phyloP scores from a whole-genome alignment of 2,888 invertebrate genomes.

The Drosophila quinaria region DNA sequence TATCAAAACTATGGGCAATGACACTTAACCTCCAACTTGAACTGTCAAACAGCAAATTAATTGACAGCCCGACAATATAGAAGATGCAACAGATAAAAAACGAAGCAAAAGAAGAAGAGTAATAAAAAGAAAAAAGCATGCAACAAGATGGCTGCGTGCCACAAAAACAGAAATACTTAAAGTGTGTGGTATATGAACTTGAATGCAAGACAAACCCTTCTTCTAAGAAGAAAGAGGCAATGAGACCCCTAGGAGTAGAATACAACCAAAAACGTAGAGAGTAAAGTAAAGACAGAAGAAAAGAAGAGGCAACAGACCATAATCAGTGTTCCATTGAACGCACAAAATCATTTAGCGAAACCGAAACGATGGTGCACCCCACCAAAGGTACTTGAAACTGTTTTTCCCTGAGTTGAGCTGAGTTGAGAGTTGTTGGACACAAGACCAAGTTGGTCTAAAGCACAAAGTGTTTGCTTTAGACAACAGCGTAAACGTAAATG shows the following conservation, averaged over 20 bases:
- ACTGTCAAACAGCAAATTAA: conserved; percentile 59
- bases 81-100: conserved; percentile 15
- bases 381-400: conserved; percentile 76
- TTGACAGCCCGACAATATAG: conserved; percentile 50
- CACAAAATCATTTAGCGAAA: conserved; percentile 86
- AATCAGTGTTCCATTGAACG: conserved; percentile 86
- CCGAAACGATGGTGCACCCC: conserved; percentile 75
- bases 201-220: conserved; percentile 46
- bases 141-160: conserved; percentile 70
- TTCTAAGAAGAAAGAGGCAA: background rate
- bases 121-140: conserved; percentile 7
- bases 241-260: conserved; percentile 42
- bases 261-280: conserved; percentile 46
- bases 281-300: conserved; percentile 29
- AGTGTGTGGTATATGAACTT: conserved; percentile 75
- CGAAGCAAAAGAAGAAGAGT: conserved; percentile 5
- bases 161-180: conserved; percentile 52
- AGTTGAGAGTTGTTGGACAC: conserved; percentile 23
- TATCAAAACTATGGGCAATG: conserved; percentile 34
- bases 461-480: conserved; percentile 71
- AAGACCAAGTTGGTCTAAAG: conserved; percentile 61
- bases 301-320: conserved; percentile 67
- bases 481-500: conserved; percentile 2
- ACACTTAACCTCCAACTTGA: conserved; percentile 66
- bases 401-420: conserved; percentile 52